Evolutionary conservation across 2,888 invertebrate species (phyloP).

Genomic region (Plebejus argus): DNA sequence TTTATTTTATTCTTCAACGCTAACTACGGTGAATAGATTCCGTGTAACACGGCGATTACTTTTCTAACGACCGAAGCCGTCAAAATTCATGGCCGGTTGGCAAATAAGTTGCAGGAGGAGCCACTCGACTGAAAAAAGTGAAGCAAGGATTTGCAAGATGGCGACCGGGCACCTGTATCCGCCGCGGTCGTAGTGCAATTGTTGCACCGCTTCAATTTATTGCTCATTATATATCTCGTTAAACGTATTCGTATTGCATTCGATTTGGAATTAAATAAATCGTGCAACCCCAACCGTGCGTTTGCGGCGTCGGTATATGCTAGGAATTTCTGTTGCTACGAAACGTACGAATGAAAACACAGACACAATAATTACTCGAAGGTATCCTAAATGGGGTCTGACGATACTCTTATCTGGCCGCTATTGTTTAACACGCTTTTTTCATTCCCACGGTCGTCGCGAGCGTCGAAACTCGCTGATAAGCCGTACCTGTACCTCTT

Average conservation of each 20-base stretch:
- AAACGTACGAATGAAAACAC: conserved; percentile 56
- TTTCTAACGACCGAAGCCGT: background rate
- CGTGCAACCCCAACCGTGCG: background rate
- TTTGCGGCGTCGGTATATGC: background rate
- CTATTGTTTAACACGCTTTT: conserved; percentile 78
- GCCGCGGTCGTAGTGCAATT: conserved; percentile 45
- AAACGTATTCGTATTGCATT: background rate
- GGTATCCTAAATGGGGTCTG: conserved; percentile 73
- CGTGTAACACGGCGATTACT: conserved; percentile 2
- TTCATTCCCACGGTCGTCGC: conserved; percentile 76
- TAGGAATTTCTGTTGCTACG: conserved; percentile 44
- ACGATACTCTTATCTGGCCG: conserved; percentile 70
- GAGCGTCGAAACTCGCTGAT: conserved; percentile 60
- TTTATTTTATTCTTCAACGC: conserved; percentile 37
- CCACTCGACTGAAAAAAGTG: conserved; percentile 19
- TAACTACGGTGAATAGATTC: conserved; percentile 31
- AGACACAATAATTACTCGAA: conserved; percentile 62
- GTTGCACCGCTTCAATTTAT: conserved; percentile 19
- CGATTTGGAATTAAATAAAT: background rate
- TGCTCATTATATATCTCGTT: conserved; percentile 12
- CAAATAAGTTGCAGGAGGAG: conserved; percentile 8
- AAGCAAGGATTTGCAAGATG: conserved; percentile 56
- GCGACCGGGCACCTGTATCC: conserved; percentile 70
- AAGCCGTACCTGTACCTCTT: conserved; percentile 53
- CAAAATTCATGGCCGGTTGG: conserved; percentile 9